Evolutionary conservation across 1,140 invertebrate species (phyloP).

Genomic region (Drosophila nannoptera): DNA sequence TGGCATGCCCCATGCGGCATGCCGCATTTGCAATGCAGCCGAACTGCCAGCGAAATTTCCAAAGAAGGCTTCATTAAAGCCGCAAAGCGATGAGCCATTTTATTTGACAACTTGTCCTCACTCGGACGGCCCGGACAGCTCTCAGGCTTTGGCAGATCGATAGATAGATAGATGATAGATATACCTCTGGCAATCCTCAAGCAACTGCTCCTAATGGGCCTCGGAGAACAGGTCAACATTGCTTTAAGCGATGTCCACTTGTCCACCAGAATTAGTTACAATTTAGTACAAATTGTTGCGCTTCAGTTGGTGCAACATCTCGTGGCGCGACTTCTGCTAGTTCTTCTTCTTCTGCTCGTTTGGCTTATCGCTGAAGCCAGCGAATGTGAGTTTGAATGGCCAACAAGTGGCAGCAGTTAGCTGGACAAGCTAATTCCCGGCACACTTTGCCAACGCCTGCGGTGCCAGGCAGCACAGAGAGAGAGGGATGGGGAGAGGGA

Average conservation of each 20-base stretch:
- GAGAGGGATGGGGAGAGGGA: too few species aligned
- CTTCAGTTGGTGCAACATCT: not conserved
- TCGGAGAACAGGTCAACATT: not conserved
- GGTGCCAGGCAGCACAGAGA: constrained; percentile 2
- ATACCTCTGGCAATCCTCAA: not conserved
- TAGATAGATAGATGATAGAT: not conserved
- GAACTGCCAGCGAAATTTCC: not conserved
- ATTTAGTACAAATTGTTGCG: not conserved
- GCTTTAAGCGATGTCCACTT: not conserved
- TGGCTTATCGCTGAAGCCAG: constrained; percentile 11
- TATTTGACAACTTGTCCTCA: not conserved
- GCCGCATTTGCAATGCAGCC: too few species aligned
- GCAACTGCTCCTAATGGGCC: not conserved
- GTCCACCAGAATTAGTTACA: constrained; percentile 6
- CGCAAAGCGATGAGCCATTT: not conserved
- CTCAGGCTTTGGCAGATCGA: not conserved
- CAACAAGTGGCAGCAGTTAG: constrained; percentile 17
- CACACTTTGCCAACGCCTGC: constrained; percentile 63
- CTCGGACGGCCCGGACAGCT: not conserved
- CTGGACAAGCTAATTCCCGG: constrained; percentile 59
- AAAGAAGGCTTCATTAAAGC: not conserved
- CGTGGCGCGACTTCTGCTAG: not conserved
- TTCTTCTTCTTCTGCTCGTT: not conserved
- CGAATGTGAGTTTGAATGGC: constrained; percentile 9
- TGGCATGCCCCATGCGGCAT: not conserved